These are phyloP conservation scores for Drusus annulatus DNA, from an alignment of 1,140 invertebrate species.

Conservation along the genomic window DNA sequence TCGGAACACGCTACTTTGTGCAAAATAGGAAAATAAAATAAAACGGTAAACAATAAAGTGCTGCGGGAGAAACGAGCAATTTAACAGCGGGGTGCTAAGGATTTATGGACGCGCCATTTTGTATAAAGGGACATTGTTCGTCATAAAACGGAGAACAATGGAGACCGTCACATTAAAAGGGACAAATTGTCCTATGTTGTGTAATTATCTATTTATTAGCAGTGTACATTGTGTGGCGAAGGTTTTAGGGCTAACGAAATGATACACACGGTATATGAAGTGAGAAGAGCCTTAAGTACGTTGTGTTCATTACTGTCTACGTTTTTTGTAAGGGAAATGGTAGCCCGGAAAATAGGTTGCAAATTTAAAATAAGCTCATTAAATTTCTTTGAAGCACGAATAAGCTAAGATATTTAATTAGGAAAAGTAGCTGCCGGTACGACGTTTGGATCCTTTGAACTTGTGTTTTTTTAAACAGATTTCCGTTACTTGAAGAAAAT, in stretches of 20 bases:
- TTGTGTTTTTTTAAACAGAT: no score
- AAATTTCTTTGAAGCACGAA: no score
- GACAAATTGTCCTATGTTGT: slow-evolving; percentile 34
- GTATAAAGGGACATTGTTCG: slow-evolving; percentile 30
- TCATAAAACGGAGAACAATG: slow-evolving; percentile 30
- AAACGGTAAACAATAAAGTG: slow-evolving; percentile 37
- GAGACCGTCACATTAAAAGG: slow-evolving; percentile 3
- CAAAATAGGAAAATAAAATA: slow-evolving; percentile 27
- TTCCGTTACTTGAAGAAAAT: no score
- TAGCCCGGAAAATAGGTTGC: no score
- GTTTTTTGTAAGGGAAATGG: not conserved
- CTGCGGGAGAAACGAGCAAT: slow-evolving; percentile 39
- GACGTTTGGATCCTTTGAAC: no score
- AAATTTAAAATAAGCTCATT: no score
- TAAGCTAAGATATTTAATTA: no score
- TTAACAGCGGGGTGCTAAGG: slow-evolving; percentile 36
- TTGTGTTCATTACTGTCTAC: not conserved
- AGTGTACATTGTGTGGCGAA: slow-evolving; percentile 12
- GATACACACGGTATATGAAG: not conserved
- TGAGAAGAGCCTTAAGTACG: not conserved
- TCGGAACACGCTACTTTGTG: slow-evolving; percentile 22
- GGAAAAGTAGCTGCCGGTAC: no score
- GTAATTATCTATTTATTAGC: slow-evolving; percentile 37
- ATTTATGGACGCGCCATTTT: slow-evolving; percentile 38
- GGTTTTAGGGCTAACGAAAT: no score